A percentile compares a stretch with the other conserved stretches of the same genome.
phyloP scores from a whole-genome alignment of 2,113 vertebrate genomes.

The Phoenicopterus ruber region DNA sequence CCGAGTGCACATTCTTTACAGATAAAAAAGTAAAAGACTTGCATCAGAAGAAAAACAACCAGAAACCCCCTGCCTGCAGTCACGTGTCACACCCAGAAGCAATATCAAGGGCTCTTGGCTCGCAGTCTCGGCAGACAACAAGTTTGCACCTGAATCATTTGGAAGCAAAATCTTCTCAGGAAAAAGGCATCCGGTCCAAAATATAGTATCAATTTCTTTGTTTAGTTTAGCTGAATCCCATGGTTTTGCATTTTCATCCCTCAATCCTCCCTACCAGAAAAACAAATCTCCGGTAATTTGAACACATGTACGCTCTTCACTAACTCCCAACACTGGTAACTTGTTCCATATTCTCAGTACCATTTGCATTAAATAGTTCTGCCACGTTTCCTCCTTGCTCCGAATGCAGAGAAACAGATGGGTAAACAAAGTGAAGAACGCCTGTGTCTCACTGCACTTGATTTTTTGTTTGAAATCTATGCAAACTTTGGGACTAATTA shows the following conservation, averaged over 20 bases:
- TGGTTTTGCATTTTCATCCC: constrained; percentile 36
- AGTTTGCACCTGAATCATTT: constrained; percentile 47
- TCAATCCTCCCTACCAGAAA: constrained; percentile 18
- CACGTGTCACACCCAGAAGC: background rate
- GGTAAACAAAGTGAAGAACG: background rate
- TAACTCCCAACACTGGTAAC: background rate
- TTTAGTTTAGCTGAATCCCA: constrained; percentile 39
- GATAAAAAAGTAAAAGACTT: background rate
- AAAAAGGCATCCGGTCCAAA: constrained; percentile 20
- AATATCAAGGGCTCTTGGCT: background rate
- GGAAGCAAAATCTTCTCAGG: constrained; percentile 21
- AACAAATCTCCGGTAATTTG: constrained; percentile 35
- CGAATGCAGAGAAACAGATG: constrained; percentile 21
- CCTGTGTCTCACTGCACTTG: background rate
- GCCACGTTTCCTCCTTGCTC: background rate
- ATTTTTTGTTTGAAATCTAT: background rate
- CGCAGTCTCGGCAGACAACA: background rate
- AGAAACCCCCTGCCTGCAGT: constrained; percentile 1
- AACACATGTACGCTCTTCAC: background rate
- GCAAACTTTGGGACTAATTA: background rate
- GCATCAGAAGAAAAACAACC: background rate
- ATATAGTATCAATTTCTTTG: background rate
- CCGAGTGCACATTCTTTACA: background rate
- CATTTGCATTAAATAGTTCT: background rate
- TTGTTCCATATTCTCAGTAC: constrained; percentile 29